Base-by-base conservation (phyloP, 2,888 invertebrate species). In the Xanthia icteritia region DNA sequence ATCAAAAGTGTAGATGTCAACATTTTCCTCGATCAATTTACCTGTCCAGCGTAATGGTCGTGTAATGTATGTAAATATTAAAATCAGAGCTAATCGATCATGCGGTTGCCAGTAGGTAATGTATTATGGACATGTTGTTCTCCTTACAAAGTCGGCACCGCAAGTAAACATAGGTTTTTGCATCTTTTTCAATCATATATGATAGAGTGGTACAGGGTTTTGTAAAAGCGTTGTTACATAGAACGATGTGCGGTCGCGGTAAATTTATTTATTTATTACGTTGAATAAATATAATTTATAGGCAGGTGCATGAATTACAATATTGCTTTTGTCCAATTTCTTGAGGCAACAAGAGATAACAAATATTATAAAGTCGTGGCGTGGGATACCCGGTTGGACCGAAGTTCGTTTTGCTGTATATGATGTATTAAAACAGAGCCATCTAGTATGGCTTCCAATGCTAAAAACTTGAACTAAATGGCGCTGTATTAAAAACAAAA, bases 71-170 rank as follows among this genome's bases (percentile, higher is more conserved):
- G 82, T 87, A 79, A 87, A 87, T 87, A 73, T 77, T 77, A 77
- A 85, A 76, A 77, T 75, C 79, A 64, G 61, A 73, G 17, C 77
- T 87, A 87, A 87, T 86, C 82, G 88, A 87, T 82, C 88, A 82
- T 77, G 82, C 69, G 61, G 51, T 72, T 71, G 65, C 36, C 31
- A 80, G 60, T 73, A 73, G 60, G 65, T 73, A 72, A 74, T 77
- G 77, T 71, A 58, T 77, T 86, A 85, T 87, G 76, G 87, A 48
- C 85, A 77, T 81, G 87, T 80, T 77, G 87, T 84, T 84, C 58
- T 80, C 81, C 87, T 84, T 85, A 85, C 87, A 76, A 75, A 84
- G 85, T 65, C 73, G 65, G 70, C 54, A 60, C 63, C 68, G 73
- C 84, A 68, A 61, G 86, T 84, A 73, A 86, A 86, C 84, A 86